These are phyloP conservation scores for Hermaeophaga mercurialis DNA, from an alignment of 2,888 invertebrate genomes.

Conservation along the genomic window DNA sequence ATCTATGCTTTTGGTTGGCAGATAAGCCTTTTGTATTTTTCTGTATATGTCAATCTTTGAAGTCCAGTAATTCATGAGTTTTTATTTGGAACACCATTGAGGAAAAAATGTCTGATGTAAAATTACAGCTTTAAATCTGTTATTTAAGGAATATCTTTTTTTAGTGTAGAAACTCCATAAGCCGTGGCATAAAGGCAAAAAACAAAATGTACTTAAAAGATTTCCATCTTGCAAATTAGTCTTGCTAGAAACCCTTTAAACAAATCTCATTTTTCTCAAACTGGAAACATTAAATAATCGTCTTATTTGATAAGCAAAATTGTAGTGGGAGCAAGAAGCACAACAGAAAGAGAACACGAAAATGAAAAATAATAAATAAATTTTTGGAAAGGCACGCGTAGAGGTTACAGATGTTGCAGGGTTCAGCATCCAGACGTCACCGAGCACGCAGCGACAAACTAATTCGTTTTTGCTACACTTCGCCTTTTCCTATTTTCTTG, in stretches of 20 bases:
- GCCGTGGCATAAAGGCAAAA: too few relatives aligned
- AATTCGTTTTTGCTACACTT: slow-evolving; percentile 41
- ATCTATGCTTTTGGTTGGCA: too few relatives aligned
- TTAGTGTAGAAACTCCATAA: too few relatives aligned
- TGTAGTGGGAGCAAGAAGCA: background rate
- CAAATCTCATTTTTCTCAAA: background rate
- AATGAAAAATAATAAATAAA: slow-evolving; percentile 27
- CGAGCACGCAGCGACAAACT: slow-evolving; percentile 33
- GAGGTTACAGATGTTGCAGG: slow-evolving; percentile 42
- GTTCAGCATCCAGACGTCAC: slow-evolving; percentile 42
- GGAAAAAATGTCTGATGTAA: too few relatives aligned
- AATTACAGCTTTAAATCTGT: too few relatives aligned
- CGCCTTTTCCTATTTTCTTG: slow-evolving; percentile 29
- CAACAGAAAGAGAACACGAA: slow-evolving; percentile 9
- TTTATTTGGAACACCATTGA: too few relatives aligned
- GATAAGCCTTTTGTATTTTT: too few relatives aligned
- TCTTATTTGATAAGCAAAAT: background rate
- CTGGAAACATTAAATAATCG: slow-evolving; percentile 2
- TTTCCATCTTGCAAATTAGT: background rate
- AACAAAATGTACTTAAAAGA: too few relatives aligned
- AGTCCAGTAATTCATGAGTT: too few relatives aligned
- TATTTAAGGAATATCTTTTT: too few relatives aligned
- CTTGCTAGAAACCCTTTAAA: background rate
- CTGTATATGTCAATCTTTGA: too few relatives aligned
- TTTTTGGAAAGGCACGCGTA: slow-evolving; percentile 37